phyloP scores from a whole-genome alignment of 2,888 invertebrate species.

The Chironomus riparius region DNA sequence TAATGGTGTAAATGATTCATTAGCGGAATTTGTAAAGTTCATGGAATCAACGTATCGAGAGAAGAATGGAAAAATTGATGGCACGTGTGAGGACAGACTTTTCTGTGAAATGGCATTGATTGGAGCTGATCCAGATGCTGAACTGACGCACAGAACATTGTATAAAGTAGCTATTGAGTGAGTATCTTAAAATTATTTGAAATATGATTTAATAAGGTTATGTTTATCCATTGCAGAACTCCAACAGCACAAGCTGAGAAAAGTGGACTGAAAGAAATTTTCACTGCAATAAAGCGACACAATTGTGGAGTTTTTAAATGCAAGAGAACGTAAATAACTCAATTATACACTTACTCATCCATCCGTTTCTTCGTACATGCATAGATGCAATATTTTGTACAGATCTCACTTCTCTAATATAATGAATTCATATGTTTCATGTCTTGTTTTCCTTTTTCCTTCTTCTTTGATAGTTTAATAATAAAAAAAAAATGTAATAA shows the following conservation, averaged over 20 bases:
- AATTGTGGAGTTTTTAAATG: conserved; percentile 19
- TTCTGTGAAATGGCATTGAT: conserved; percentile 20
- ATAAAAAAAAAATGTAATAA: not conserved
- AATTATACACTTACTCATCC: not conserved
- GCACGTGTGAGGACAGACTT: conserved; percentile 15
- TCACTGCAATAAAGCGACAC: conserved; percentile 16
- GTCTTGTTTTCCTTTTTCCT: not conserved
- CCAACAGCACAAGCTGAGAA: conserved; percentile 1
- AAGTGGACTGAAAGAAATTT: conserved; percentile 16
- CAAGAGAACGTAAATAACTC: not conserved
- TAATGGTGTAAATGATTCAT: not conserved
- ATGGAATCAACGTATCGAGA: conserved; percentile 12
- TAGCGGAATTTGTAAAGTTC: not conserved
- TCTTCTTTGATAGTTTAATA: not conserved
- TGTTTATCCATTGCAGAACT: not conserved
- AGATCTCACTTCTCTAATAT: not conserved
- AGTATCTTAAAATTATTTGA: not conserved
- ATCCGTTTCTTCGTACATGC: too few species aligned
- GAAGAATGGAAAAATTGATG: not conserved
- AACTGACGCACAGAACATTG: not conserved
- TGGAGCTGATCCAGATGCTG: not conserved
- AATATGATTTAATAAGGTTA: too few species aligned
- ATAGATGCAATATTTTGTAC: not conserved
- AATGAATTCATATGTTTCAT: not conserved
- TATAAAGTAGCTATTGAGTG: conserved; percentile 20